phyloP scores from a whole-genome alignment of 2,113 vertebrate genomes.

The Callionymus lyra region DNA sequence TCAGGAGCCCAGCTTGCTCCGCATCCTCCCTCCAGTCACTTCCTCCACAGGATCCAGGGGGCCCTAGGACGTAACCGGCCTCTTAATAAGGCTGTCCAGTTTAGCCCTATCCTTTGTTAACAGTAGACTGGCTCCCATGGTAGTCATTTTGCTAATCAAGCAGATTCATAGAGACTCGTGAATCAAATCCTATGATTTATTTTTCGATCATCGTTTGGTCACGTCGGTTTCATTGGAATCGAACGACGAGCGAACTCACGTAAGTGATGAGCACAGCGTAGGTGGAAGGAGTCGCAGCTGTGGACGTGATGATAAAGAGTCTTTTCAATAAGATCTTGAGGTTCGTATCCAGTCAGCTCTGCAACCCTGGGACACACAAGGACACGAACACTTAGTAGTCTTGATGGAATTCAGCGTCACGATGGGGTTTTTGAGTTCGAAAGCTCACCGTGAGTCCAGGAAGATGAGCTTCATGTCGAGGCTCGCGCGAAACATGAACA shows the following conservation, averaged over 20 bases:
- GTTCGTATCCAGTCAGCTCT: constrained; percentile 95
- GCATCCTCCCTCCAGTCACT: too few relatives aligned
- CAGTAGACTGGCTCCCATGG: too few relatives aligned
- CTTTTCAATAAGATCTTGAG: constrained; percentile 98
- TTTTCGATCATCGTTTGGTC: background rate
- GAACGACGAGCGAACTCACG: constrained; percentile 73
- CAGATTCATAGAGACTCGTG: too few relatives aligned
- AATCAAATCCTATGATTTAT: too few relatives aligned
- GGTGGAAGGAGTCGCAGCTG: constrained; percentile 93
- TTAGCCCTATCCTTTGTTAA: too few relatives aligned
- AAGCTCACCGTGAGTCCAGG: constrained; percentile 83
- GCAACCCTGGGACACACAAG: constrained; percentile 75
- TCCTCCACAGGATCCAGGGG: too few relatives aligned
- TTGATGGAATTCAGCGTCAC: background rate
- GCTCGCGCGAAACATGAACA: constrained; percentile 98
- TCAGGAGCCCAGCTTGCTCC: too few relatives aligned
- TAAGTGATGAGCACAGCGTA: constrained; percentile 92
- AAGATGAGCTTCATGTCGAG: constrained; percentile 98
- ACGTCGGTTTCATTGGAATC: constrained; percentile 11
- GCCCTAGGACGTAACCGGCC: too few relatives aligned
- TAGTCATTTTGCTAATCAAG: too few relatives aligned
- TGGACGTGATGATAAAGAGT: constrained; percentile 97
- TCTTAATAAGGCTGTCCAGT: too few relatives aligned
- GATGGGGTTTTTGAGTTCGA: background rate
- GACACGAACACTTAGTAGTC: constrained; percentile 2